These are phyloP conservation scores for Sarcophaga carnaria DNA, from an alignment of 2,888 invertebrate genomes.

Conservation along the genomic window DNA sequence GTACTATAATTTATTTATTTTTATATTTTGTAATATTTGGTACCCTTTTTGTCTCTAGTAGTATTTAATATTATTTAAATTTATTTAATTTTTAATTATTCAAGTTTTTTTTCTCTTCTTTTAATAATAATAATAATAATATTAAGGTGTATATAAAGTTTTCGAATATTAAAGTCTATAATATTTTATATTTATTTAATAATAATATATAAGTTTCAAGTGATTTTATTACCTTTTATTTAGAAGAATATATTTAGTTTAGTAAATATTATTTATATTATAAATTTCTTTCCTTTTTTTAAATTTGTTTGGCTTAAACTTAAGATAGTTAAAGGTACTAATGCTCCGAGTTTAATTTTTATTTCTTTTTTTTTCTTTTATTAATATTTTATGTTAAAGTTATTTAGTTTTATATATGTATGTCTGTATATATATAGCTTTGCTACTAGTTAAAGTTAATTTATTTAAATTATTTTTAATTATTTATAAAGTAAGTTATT, in stretches of 20 bases:
- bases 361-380: slow-evolving; percentile 13
- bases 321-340: slow-evolving; percentile 65
- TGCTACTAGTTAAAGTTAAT: slow-evolving; percentile 56
- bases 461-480: slow-evolving; percentile 38
- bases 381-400: slow-evolving; percentile 49
- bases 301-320: slow-evolving; percentile 45
- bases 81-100: slow-evolving; percentile 25
- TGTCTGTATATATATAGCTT: slow-evolving; percentile 51
- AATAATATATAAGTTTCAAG: slow-evolving; percentile 29
- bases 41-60: slow-evolving; percentile 55
- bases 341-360: slow-evolving; percentile 55
- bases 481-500: slow-evolving; percentile 65
- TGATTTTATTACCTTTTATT: slow-evolving; percentile 66
- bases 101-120: not conserved
- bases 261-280: no score
- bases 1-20: slow-evolving; percentile 38
- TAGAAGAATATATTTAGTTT: slow-evolving; percentile 57
- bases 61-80: slow-evolving; percentile 29
- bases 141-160: slow-evolving; percentile 67
- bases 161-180: slow-evolving; percentile 59
- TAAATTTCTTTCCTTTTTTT: no score
- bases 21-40: slow-evolving; percentile 53
- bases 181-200: slow-evolving; percentile 46
- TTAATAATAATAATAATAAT: slow-evolving; percentile 19
- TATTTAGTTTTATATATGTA: not conserved